Evolutionary conservation across 2,797 vertebrate genomes (phyloP).

Genomic region (Sphenodon punctatus): DNA sequence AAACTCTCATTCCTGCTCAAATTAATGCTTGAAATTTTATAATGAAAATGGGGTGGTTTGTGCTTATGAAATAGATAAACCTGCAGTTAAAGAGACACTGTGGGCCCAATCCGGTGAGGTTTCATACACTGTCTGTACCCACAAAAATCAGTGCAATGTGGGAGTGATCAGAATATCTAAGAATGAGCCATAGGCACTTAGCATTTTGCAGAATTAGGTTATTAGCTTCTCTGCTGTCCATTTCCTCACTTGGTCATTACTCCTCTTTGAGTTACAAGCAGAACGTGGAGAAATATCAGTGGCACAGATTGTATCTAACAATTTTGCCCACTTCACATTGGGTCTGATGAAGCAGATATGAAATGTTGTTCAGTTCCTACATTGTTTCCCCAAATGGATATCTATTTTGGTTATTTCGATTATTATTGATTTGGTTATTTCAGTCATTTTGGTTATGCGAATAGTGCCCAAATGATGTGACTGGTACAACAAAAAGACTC

Average conservation of each 20-base stretch:
- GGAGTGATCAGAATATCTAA: accelerated
- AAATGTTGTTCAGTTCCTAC: no score
- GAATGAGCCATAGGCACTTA: neutral
- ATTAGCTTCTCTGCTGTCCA: neutral
- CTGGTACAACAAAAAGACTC: no score
- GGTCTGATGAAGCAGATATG: no score
- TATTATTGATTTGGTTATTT: no score
- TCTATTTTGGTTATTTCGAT: no score
- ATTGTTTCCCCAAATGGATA: no score
- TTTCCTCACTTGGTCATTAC: accelerated
- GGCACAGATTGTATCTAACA: no score
- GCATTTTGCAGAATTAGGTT: neutral
- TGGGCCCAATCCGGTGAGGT: neutral
- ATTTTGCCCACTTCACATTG: no score
- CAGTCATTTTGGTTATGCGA: no score
- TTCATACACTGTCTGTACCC: accelerated
- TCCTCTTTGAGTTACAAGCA: no score
- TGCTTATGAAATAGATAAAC: neutral
- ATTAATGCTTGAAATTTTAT: neutral
- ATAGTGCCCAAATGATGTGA: no score
- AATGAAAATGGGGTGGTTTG: neutral
- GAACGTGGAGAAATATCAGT: no score
- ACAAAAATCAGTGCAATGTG: accelerated
- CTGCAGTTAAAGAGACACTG: neutral
- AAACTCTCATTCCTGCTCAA: neutral